Base-by-base conservation (phyloP, 1,140 invertebrate genomes). In the Drosophila equinoxialis region DNA sequence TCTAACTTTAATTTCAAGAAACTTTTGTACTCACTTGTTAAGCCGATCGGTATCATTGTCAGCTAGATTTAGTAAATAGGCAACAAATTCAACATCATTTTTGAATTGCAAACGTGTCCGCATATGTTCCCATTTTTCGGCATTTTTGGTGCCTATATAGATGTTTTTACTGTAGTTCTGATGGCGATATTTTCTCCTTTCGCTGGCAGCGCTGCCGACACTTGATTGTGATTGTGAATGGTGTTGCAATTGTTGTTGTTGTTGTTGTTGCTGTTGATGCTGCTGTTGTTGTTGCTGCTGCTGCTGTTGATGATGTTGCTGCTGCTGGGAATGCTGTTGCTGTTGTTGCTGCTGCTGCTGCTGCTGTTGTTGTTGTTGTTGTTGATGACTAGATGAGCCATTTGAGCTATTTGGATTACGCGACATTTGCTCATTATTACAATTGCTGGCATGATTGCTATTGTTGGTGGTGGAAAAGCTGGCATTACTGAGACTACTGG, bases 61-160 rank as follows among this genome's bases (percentile, higher is more conserved):
- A 23, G 93, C 93, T 57, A 93, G 77, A 74, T 93, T 93, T 10
- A 93, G 77, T n/a, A 93, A 76, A 68, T 92, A 92, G 20, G 89
- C 91, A 0, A 93, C 92, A 77, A 93, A 93, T 71, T 93, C 92
- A 42, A 93, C 92, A 61, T 93, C 93, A 61, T 91, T 93, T 66
- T 91, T 92, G 72, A 92, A 93, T 54, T 91, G 79, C 20, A 92
- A 76, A 5, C 87, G 77, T 39, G 80, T 91, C 66, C 92, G 90
- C 71, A 92, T 89, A 61, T 91, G 86, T 63, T 92, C 92, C 93
- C 93, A 93, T 64, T 91, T 92, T 61, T 92, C 92, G 59, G 93
- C 92, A 74, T 93, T 93, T 68, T 91, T 91, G 39, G 92, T 87
- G 58, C 93, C 93, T 17, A 93, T 93, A 42, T 92, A 92, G 45